phyloP scores from a whole-genome alignment of 2,888 invertebrate genomes.

The Volucella inanis region DNA sequence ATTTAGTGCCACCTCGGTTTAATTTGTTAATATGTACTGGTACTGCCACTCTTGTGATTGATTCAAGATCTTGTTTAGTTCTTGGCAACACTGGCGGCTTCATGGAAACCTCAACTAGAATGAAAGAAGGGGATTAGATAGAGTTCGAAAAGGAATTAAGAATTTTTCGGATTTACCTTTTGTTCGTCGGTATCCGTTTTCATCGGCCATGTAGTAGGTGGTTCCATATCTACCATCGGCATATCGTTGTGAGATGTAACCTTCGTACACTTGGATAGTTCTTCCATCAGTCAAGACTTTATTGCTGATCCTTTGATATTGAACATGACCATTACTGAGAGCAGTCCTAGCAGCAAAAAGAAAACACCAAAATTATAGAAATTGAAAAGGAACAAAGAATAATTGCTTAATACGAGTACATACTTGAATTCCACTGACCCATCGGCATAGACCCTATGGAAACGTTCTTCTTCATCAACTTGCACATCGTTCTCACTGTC shows the following conservation, averaged over 20 bases:
- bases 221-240: conserved; percentile 64
- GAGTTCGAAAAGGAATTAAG: no score
- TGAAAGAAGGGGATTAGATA: not conserved
- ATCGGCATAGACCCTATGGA: conserved; percentile 44
- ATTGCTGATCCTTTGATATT: conserved; percentile 64
- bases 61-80: conserved; percentile 8
- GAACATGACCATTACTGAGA: conserved; percentile 63
- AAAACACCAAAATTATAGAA: not conserved
- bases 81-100: conserved; percentile 38
- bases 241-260: conserved; percentile 43
- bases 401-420: conserved; percentile 4
- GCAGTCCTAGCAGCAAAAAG: conserved; percentile 39
- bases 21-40: not conserved
- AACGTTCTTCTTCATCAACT: conserved; percentile 36
- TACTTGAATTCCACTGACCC: conserved; percentile 68
- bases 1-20: no score
- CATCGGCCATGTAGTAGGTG: conserved; percentile 61
- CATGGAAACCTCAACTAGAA: conserved; percentile 34
- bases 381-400: not conserved
- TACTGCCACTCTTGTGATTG: not conserved
- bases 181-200: conserved; percentile 63
- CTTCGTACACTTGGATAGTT: conserved; percentile 54
- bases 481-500: not conserved
- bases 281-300: conserved; percentile 43
- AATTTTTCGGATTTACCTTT: conserved; percentile 22